Evolutionary conservation across 2,888 invertebrate species (phyloP), one percentile per base, ranked within the genome.

Genomic region (Scaptomyza caliginosa): DNA sequence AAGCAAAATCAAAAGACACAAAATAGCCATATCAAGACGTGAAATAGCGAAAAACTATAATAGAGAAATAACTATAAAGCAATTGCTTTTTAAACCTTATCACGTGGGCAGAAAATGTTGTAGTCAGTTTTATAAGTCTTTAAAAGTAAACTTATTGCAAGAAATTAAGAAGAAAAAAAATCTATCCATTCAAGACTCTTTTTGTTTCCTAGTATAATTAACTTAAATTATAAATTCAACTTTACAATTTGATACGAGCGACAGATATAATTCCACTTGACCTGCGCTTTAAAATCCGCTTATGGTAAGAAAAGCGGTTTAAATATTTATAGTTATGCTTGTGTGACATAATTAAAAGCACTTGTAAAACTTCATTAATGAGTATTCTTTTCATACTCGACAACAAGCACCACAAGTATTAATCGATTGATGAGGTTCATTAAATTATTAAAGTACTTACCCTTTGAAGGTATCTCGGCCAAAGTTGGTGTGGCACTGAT

Each of bases 391-490:
- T 2, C 21, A 8, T 2, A 1, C 16, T 4, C n/a, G 11, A n/a
- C 13, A 3, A 32, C 1, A 11, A 19, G 23, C 32, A 10, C 17
- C 49, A 23, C 23, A 51, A 23, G 13, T 19, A 42, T 55, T 48
- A 67, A 65, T 69, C 65, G 69, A 60, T 80, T 58, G 63, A 49
- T 34, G 67, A 26, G 63, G 65, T 70, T 80, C 70, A 86, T 81
- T 84, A 80, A 86, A 84, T 86, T 75, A 77, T 77, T 77, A 86
- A 86, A 76, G 75, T 50, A 87, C 84, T 88, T 81, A 90, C 90
- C 90, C 86, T 91, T 91, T 67, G 90, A 87, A 63, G 90, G 88
- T 75, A 90, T 91, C 72, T 90, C 91, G 57, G 90, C 81, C 24
- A 71, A 57, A 6, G 74, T 65, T 74, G 84, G 86, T 56, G 86